These are phyloP conservation scores for Drosophila fulvimacula DNA, from an alignment of 2,888 invertebrate genomes.

Conservation along the genomic window DNA sequence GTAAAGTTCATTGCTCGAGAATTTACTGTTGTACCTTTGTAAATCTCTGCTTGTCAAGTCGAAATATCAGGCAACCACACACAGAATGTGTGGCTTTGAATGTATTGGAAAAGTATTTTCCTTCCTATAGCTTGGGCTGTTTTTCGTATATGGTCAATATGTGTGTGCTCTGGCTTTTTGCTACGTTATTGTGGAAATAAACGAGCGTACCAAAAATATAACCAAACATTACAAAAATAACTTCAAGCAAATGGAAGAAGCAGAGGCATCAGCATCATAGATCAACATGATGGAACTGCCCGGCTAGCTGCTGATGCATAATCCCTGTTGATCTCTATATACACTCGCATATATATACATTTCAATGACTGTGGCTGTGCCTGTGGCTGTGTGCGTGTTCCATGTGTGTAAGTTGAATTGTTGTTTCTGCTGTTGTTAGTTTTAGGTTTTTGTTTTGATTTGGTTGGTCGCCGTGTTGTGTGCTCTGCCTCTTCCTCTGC, in stretches of 20 bases:
- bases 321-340: conserved; percentile 65
- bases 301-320: conserved; percentile 66
- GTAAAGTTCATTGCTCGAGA: conserved; percentile 2
- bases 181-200: conserved; percentile 63
- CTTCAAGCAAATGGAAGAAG: conserved; percentile 46
- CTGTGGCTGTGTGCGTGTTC: conserved; percentile 44
- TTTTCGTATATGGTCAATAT: conserved; percentile 52
- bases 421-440: conserved; percentile 59
- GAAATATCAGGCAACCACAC: conserved; percentile 11
- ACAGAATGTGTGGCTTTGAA: neutral
- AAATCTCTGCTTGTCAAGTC: conserved; percentile 29
- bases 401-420: conserved; percentile 44
- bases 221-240: conserved; percentile 78
- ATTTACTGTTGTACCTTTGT: conserved; percentile 34
- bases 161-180: conserved; percentile 65
- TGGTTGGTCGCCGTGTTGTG: conserved; percentile 53
- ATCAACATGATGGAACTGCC: conserved; percentile 59
- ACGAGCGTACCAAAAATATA: conserved; percentile 72
- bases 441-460: conserved; percentile 77
- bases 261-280: conserved; percentile 37
- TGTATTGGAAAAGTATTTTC: conserved; percentile 17
- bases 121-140: conserved; percentile 29
- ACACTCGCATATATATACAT: conserved; percentile 24
- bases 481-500: conserved; percentile 18
- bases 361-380: conserved; percentile 2